phyloP scores from a whole-genome alignment of 2,113 vertebrate genomes.

The Gymnogyps californianus region DNA sequence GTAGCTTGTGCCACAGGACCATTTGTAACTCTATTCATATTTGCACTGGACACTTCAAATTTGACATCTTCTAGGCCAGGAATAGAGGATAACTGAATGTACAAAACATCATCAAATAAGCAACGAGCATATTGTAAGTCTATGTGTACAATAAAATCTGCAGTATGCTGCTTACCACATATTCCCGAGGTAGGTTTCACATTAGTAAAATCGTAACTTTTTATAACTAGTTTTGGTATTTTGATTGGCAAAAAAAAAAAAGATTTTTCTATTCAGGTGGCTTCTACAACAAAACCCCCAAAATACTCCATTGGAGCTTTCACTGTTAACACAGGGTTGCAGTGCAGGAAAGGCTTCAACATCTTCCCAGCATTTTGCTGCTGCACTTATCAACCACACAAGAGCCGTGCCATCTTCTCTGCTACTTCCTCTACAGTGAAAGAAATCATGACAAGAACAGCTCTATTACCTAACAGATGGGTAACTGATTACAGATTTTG shows the following conservation, averaged over 20 bases:
- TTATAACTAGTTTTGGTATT: not conserved
- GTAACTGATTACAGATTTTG: not conserved
- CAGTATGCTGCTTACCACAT: not conserved
- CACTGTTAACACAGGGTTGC: not conserved
- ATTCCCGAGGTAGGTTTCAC: not conserved
- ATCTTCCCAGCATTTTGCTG: not conserved
- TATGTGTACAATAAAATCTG: not conserved
- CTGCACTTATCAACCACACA: not conserved
- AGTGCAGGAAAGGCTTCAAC: not conserved
- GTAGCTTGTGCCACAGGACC: constrained; percentile 65
- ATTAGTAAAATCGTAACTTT: not conserved
- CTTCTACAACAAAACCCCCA: not conserved
- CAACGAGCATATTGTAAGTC: not conserved
- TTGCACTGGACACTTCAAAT: constrained; percentile 74
- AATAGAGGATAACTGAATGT: constrained; percentile 89
- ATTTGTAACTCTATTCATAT: constrained; percentile 68
- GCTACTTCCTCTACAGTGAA: not conserved
- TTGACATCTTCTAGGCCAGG: constrained; percentile 93
- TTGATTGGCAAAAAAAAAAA: not conserved
- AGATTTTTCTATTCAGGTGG: not conserved
- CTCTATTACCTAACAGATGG: not conserved
- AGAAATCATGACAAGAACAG: not conserved
- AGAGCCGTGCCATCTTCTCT: not conserved
- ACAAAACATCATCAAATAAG: not conserved
- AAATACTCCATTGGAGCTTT: not conserved